Percentiles rank a stretch among this genome's conserved stretches.
Evolutionary conservation across 2,888 invertebrate genomes (phyloP).

Genomic region (Drosophila macrospina): DNA sequence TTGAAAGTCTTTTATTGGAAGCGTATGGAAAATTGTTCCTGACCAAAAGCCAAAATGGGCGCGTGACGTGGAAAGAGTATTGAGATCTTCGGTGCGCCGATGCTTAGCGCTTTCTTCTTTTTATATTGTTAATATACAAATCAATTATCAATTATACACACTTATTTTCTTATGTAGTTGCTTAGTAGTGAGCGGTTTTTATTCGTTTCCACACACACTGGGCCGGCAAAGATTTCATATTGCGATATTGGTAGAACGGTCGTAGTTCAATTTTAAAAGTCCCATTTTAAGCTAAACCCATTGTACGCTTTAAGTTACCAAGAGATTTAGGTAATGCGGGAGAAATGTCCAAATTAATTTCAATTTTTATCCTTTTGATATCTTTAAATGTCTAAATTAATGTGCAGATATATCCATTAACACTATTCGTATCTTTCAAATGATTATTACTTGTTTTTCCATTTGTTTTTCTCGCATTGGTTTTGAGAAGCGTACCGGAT

Average conservation of each 20-base stretch:
- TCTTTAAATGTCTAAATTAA: background rate
- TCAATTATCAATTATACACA: conserved; percentile 32
- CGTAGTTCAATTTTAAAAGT: conserved; percentile 65
- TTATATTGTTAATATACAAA: conserved; percentile 52
- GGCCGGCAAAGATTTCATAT: conserved; percentile 14
- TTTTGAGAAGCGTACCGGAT: conserved; percentile 10
- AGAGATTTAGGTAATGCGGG: conserved; percentile 3
- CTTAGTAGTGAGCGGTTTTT: conserved; percentile 34
- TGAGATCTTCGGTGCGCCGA: conserved; percentile 53
- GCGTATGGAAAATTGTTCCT: background rate
- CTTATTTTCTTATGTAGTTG: conserved; percentile 22
- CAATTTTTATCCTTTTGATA: background rate
- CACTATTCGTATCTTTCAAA: background rate
- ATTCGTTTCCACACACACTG: conserved; percentile 32
- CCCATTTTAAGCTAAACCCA: conserved; percentile 19
- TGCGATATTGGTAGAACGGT: conserved; percentile 45
- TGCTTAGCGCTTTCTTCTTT: conserved; percentile 54
- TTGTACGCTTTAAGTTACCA: conserved; percentile 15
- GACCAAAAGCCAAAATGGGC: background rate
- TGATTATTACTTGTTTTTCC: background rate
- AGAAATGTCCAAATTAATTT: background rate
- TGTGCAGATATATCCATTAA: no score
- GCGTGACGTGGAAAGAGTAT: conserved; percentile 43
- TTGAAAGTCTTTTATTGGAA: conserved; percentile 17
- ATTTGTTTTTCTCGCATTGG: conserved; percentile 2